Evolutionary conservation across 37 sponge, comb jelly and placozoan species (phyloP), one percentile per base, ranked within the genome.

Genomic region (Haliclona indistincta): DNA sequence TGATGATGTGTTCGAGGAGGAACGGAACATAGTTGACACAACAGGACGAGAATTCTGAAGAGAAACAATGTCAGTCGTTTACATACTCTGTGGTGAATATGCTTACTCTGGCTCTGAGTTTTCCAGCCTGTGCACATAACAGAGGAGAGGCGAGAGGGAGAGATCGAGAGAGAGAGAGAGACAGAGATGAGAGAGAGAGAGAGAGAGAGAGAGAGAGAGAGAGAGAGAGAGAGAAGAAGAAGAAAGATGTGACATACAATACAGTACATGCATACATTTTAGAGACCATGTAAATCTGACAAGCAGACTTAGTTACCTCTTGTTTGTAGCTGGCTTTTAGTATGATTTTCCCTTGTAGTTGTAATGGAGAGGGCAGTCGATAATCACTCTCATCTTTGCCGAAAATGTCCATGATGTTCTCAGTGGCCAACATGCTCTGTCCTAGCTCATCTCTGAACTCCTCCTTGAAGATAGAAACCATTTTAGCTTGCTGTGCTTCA

Each of bases 301-400:
- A 49, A 2, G 44, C 28, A 38, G 10, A 40, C 55, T 37, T n/a
- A 73, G 25, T n/a, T 23, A 32, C 26, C 22, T 73, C 39, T 35
- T 33, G 25, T 42, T 79, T 74, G 60, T 29, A 71, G 36, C 83
- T 79, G 17, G 83, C 92, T 68, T 91, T 91, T 13, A 91, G 75
- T 25, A 91, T 62, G 40, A 91, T 78, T 70, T 86, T 91, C 30
- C 83, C 74, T 45, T 91, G 82, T 4, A 91, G 79, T 47, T 86
- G 75, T 32, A 66, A 49, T 3, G 92, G 92, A 7, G 92, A 86
- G 5, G 92, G 92, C 19, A 91, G 64, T 28, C 70, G 70, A 11
- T 26, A 6, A 25, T 26, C 6, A n/a, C 6, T 25, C 11, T 25
- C 11, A 40, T 71, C 76, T 40, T 76, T 60, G 5, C 64, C 66